Base-by-base conservation (phyloP, 1,140 invertebrate genomes). In the Ips typographus region DNA sequence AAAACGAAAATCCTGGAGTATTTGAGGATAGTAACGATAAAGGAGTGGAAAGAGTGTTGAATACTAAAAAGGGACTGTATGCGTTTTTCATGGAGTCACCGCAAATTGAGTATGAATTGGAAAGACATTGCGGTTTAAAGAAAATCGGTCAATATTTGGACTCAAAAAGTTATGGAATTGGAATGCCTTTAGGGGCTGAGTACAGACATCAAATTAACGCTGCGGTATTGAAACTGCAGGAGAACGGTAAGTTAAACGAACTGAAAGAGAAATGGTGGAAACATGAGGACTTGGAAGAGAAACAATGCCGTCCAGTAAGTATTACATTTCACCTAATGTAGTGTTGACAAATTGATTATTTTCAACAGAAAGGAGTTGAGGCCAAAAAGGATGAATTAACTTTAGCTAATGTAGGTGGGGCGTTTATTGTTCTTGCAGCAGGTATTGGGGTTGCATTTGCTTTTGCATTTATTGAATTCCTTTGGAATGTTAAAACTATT, bases 261-360 rank as follows among this genome's bases (percentile, higher is more conserved):
- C 79, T 96, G 22, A 95, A 95, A 79, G 86, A 87, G 40, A 91
- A 90, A 77, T 96, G 94, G 94, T 96, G 94, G 94, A 87, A 89
- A 77, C 83, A 88, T 40, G 83, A 88, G 40, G 85, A 84, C 36
- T 75, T 82, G 3, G 81, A 79, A 2, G 77, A 83, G 60, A 65
- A 56, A 3, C 40, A 47, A 42, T 73, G 72, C 56, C 37, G 6
- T 40, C 52, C 5, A 41, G 66, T 71, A 55, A 66, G 47, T 7
- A 60, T 41, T 40, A 6, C 36, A 49, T 2, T 49, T 49, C 22
- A 6, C n/a, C 2, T n/a, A 2, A 36, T 6, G 40, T 44, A 44
- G 4, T 39, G 2, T 60, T 36, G 5, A 40, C 8, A 60, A 60
- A 40, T 40, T 2, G 6, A 60, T 52, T 40, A 40, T 68, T 55